phyloP scores from a whole-genome alignment of 2,888 invertebrate species.

The Entomobrya multifasciata region DNA sequence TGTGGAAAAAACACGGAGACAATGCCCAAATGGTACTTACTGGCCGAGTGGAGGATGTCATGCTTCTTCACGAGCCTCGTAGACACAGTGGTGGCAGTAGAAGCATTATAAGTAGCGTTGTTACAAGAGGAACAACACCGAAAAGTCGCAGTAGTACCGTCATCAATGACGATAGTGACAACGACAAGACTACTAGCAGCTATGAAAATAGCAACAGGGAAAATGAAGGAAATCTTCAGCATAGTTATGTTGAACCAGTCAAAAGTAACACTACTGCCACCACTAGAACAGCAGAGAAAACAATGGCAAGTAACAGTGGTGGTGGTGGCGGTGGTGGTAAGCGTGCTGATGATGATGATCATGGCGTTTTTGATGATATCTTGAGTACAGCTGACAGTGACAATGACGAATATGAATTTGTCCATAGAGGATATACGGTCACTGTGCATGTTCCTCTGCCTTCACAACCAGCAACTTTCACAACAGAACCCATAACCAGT shows the following conservation, averaged over 20 bases:
- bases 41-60: constrained; percentile 76
- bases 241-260: background rate
- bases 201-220: constrained; percentile 22
- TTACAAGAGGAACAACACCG: constrained; percentile 23
- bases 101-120: background rate
- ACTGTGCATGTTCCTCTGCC: constrained; percentile 10
- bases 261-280: background rate
- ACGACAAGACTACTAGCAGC: constrained; percentile 30
- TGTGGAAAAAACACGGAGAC: constrained; percentile 45
- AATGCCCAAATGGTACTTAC: constrained; percentile 75
- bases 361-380: constrained; percentile 55
- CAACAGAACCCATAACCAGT: background rate
- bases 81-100: background rate
- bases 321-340: too few relatives aligned
- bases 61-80: constrained; percentile 58
- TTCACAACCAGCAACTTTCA: constrained; percentile 9
- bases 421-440: constrained; percentile 53
- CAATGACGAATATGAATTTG: constrained; percentile 75
- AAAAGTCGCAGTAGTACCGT: constrained; percentile 10
- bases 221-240: constrained; percentile 14
- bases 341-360: constrained; percentile 3
- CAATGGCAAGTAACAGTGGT: background rate
- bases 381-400: constrained; percentile 72
- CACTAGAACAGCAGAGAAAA: background rate
- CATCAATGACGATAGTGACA: constrained; percentile 15